Base-by-base conservation (phyloP, 2,113 vertebrate species). In the Chaenogobius annularis region DNA sequence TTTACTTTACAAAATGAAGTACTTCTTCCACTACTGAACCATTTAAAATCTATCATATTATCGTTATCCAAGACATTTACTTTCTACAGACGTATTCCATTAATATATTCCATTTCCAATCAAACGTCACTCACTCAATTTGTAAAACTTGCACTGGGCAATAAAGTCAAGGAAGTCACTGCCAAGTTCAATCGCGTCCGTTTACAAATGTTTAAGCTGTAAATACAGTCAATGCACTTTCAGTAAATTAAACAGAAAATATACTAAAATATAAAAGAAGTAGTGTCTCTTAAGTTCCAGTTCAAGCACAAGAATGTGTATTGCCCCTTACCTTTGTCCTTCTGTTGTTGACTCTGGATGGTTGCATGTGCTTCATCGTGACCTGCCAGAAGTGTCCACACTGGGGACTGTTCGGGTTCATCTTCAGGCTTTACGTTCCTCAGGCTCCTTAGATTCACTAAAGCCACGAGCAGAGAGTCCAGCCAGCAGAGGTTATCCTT, bases 401-500 rank as follows among this genome's bases (percentile, higher is more conserved):
- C 85, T 19, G 93, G 46, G 3, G 92, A 94, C 1, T 55, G 82
- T 44, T 68, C 72, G 37, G 84, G 72, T 26, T 31, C 69, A 10
- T 69, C 50, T 31, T 22, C 72, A 69, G 75, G 86, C 80, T 43
- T 50, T 62, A 66, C 40, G 23, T 47, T 88, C 69, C 73, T 93
- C 69, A 98, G 69, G 11, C 80, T 91, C 85, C 83, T 81, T 59
- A 94, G 93, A 79, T 95, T 95, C 6, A 96, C 95, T 75, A 99
- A 66, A 22, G 91, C 90, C 15, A 94, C 95, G 35, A 99, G 86
- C 88, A 98, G 83, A 0, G 94, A 94, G 83, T 98, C 94, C 88
- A 99, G 84, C 98, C 98, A 99, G 83, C 95, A 97, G 26, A 97
- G 86, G 40, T 93, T 93, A 74, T 90, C 64, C 0, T 12, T 11